Conservation (phyloP, 2,113 vertebrate genomes). For the Triplophysa rosa region DNA sequence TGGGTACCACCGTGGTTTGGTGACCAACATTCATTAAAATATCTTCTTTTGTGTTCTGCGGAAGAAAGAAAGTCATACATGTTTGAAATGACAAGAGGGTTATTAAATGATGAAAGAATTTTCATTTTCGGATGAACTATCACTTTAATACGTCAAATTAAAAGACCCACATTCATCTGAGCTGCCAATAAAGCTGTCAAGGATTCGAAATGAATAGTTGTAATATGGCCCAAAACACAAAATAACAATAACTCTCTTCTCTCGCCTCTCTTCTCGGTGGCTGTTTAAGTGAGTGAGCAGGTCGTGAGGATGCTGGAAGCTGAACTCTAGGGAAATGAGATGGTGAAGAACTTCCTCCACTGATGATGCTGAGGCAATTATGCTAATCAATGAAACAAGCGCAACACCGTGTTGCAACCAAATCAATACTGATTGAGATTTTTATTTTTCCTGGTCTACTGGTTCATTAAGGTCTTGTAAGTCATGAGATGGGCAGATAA, state of each 20-base stretch:
- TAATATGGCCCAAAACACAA: slow-evolving; percentile 18
- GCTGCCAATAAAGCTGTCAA: not conserved
- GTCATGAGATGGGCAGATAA: slow-evolving; percentile 18
- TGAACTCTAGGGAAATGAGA: slow-evolving; percentile 3
- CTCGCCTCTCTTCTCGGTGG: not conserved
- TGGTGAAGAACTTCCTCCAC: not conserved
- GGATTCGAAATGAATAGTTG: slow-evolving; percentile 4
- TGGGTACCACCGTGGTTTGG: too few relatives aligned
- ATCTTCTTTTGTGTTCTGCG: too few relatives aligned
- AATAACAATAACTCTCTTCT: slow-evolving; percentile 4
- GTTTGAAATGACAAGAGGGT: too few relatives aligned
- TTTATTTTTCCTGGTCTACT: not conserved
- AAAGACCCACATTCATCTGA: slow-evolving; percentile 2
- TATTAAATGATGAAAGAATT: too few relatives aligned
- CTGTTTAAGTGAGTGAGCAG: slow-evolving; percentile 2
- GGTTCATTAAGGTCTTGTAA: not conserved
- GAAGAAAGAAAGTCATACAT: too few relatives aligned
- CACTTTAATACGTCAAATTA: not conserved
- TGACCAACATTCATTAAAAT: too few relatives aligned
- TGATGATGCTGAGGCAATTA: slow-evolving; percentile 10
- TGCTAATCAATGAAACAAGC: slow-evolving; percentile 31
- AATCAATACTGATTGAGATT: slow-evolving; percentile 7
- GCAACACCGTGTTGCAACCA: slow-evolving; percentile 4
- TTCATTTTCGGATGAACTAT: too few relatives aligned
- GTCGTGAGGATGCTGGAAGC: not conserved